phyloP scores from a whole-genome alignment of 2,797 vertebrate genomes.

The Gymnoscopelus braueri region DNA sequence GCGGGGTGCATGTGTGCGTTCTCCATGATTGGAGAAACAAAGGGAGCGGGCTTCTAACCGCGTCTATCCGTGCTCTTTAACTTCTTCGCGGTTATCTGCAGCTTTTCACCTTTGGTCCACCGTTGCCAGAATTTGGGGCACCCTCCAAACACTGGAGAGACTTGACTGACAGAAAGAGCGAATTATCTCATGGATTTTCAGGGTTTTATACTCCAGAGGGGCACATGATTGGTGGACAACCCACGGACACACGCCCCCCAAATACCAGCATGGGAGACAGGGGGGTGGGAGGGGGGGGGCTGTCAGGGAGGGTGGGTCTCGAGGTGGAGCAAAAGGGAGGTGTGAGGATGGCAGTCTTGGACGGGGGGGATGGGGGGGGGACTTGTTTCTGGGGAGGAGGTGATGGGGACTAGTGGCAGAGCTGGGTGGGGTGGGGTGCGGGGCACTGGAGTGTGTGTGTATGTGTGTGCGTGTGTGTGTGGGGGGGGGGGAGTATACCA shows the following conservation, averaged over 20 bases:
- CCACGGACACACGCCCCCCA: conserved; percentile 54
- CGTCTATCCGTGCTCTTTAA: conserved; percentile 70
- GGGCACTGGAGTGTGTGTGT: conserved; percentile 6
- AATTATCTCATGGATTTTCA: conserved; percentile 65
- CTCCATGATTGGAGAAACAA: conserved; percentile 86
- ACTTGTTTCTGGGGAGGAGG: conserved; percentile 64
- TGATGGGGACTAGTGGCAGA: conserved; percentile 30
- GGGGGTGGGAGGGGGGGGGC: conserved; percentile 53
- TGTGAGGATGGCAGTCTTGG: conserved; percentile 65
- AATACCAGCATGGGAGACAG: conserved; percentile 69
- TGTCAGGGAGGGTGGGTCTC: conserved; percentile 32
- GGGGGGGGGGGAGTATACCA: conserved; percentile 18
- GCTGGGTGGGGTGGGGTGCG: conserved; percentile 38
- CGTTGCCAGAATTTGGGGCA: conserved; percentile 73
- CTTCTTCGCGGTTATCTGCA: conserved; percentile 68
- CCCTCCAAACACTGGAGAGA: conserved; percentile 78
- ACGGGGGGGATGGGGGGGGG: conserved; percentile 59
- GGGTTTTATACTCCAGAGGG: conserved; percentile 76
- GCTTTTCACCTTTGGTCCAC: conserved; percentile 70
- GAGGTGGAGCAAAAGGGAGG: conserved; percentile 71
- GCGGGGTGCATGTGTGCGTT: conserved; percentile 81
- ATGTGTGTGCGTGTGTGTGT: conserved; percentile 7
- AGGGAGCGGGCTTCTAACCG: conserved; percentile 63
- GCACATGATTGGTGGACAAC: conserved; percentile 71
- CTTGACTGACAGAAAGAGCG: conserved; percentile 86